Percentiles rank a stretch among this genome's conserved stretches.
These are phyloP conservation scores for Daubentonia madagascariensis DNA, from an alignment of 2,113 vertebrate genomes.

Conservation along the genomic window DNA sequence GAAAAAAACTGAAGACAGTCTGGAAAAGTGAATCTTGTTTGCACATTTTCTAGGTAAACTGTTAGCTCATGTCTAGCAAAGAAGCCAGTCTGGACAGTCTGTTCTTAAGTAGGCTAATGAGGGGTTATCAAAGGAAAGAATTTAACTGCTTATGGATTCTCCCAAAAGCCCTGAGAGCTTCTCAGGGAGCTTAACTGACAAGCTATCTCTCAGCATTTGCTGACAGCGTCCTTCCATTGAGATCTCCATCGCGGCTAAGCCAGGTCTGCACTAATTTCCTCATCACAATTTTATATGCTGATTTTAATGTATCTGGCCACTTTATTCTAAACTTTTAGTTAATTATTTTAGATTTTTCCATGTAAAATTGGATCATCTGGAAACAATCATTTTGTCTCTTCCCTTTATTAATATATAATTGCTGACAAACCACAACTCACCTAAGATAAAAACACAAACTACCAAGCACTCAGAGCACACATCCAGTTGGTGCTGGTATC, in stretches of 20 bases:
- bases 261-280: background rate
- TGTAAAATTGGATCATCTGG: background rate
- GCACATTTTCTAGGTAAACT: background rate
- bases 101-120: background rate
- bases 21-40: background rate
- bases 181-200: background rate
- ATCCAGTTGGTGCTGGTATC: accelerated
- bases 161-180: background rate
- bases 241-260: background rate
- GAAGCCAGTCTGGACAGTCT: background rate
- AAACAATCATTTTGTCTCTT: background rate
- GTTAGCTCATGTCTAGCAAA: background rate
- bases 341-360: background rate
- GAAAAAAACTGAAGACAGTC: background rate
- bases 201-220: too few species aligned
- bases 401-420: background rate
- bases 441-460: background rate
- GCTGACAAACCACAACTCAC: background rate
- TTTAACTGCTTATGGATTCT: background rate
- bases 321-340: background rate
- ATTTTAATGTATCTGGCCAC: background rate
- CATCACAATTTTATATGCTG: background rate
- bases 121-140: background rate
- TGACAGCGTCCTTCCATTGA: background rate
- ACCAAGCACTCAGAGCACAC: background rate